Conservation (phyloP, 2,797 vertebrate species). For the Crypturellus tataupa region DNA sequence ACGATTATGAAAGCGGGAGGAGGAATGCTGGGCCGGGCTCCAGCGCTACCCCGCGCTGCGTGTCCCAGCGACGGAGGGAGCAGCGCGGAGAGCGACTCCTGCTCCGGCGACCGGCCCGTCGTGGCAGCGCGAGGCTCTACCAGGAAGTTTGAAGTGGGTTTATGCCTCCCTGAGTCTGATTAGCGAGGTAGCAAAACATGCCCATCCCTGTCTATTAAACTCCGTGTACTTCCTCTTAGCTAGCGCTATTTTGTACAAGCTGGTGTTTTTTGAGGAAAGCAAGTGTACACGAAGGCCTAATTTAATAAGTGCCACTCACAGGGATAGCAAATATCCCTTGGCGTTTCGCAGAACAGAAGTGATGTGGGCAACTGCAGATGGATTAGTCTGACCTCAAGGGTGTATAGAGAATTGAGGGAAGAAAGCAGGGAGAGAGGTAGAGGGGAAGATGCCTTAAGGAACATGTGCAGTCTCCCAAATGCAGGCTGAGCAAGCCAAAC, state of each 20-base stretch:
- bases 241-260: slow-evolving; percentile 31
- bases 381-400: slow-evolving; percentile 48
- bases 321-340: slow-evolving; percentile 6
- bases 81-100: not conserved
- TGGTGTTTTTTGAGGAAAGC: not conserved
- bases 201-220: slow-evolving; percentile 72
- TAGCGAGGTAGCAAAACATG: slow-evolving; percentile 65
- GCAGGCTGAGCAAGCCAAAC: not conserved
- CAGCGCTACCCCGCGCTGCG: not conserved
- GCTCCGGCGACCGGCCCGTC: not conserved
- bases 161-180: slow-evolving; percentile 70
- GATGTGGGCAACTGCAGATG: slow-evolving; percentile 13
- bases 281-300: not conserved
- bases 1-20: slow-evolving; percentile 29
- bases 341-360: slow-evolving; percentile 33
- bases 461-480: not conserved
- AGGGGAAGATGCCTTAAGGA: not conserved
- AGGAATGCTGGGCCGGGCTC: slow-evolving; percentile 47
- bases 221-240: slow-evolving; percentile 62
- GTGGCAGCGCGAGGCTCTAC: slow-evolving; percentile 48
- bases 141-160: slow-evolving; percentile 69
- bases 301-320: not conserved
- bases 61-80: slow-evolving; percentile 47
- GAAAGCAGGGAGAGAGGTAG: not conserved
- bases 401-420: not conserved